Conservation (phyloP, 2,113 vertebrate genomes). For the Sylvietta virens region DNA sequence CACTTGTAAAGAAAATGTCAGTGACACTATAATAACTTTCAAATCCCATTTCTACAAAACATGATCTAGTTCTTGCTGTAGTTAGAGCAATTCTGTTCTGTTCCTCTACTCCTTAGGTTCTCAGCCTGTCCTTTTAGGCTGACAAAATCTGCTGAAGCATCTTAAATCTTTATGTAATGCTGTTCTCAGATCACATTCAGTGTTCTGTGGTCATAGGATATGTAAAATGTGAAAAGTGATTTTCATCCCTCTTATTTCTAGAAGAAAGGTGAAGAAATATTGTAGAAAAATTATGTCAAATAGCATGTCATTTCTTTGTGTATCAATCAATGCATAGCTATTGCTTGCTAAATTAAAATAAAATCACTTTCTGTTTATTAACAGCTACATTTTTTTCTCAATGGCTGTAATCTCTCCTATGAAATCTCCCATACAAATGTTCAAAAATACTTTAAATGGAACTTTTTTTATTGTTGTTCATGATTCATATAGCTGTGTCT, state of each 20-base stretch:
- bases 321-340: not conserved
- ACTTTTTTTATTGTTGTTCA: rapidly evolving
- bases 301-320: not conserved
- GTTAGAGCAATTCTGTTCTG: not conserved
- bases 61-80: not conserved
- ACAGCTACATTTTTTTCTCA: not conserved
- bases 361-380: not conserved
- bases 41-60: not conserved
- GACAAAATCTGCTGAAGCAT: not conserved
- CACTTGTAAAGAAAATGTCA: not conserved
- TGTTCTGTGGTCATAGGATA: not conserved
- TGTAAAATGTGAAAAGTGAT: not conserved
- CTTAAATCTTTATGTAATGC: not conserved
- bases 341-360: not conserved
- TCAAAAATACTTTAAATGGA: not conserved
- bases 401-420: not conserved
- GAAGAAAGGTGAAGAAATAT: not conserved
- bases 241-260: not conserved
- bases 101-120: not conserved
- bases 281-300: not conserved
- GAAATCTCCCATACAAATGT: not conserved
- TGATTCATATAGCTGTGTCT: not conserved
- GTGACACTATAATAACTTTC: not conserved
- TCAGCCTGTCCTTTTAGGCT: not conserved
- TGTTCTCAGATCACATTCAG: not conserved